phyloP scores from a whole-genome alignment of 2,888 invertebrate genomes.

The Antitype chi region DNA sequence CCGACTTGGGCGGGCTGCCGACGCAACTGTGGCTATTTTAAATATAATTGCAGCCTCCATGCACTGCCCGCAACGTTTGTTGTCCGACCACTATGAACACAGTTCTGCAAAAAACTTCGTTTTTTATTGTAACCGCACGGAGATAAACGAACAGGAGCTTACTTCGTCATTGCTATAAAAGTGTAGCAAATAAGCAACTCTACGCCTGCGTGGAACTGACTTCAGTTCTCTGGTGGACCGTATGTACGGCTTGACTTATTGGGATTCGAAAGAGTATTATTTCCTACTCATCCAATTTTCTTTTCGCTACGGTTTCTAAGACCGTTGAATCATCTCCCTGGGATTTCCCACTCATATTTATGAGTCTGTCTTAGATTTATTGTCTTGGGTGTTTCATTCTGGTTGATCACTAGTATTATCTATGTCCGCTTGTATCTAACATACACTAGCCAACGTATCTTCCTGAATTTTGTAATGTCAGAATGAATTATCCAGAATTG shows the following conservation, averaged over 20 bases:
- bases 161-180: conserved; percentile 37
- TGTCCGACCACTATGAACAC: conserved; percentile 70
- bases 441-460: neutral
- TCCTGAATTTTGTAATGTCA: conserved; percentile 9
- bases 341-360: no score
- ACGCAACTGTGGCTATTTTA: conserved; percentile 75
- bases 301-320: conserved; percentile 17
- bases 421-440: neutral
- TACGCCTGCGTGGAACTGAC: neutral
- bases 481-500: neutral
- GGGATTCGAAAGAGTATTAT: conserved; percentile 9
- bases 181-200: conserved; percentile 12
- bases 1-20: conserved; percentile 73
- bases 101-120: conserved; percentile 66
- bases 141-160: conserved; percentile 44
- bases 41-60: conserved; percentile 77
- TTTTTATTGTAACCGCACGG: conserved; percentile 67
- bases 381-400: neutral
- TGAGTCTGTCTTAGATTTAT: conserved; percentile 11
- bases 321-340: conserved; percentile 4
- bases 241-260: conserved; percentile 13
- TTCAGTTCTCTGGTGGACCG: conserved; percentile 8
- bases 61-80: conserved; percentile 69
- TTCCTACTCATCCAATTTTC: conserved; percentile 21
- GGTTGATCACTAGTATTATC: neutral